Conservation (phyloP, 2,888 invertebrate genomes). For the Busseola fusca region DNA sequence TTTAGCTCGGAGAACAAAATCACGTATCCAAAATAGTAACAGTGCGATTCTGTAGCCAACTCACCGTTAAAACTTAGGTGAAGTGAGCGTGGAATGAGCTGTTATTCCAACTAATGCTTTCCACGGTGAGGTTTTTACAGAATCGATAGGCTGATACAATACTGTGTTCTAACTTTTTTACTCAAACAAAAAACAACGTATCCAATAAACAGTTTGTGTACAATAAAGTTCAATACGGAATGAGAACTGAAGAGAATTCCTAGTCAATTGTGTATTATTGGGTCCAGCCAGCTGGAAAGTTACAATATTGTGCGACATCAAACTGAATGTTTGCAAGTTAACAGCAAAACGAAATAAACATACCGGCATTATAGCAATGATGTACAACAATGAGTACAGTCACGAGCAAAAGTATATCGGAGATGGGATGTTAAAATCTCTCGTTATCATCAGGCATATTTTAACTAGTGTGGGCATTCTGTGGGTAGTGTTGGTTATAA, state of each 20-base stretch:
- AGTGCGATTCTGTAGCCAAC: no score
- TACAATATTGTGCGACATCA: constrained; percentile 15
- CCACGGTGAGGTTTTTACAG: no score
- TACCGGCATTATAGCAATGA: constrained; percentile 8
- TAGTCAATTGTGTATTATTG: constrained; percentile 21
- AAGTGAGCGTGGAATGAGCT: no score
- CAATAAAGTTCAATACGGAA: constrained; percentile 22
- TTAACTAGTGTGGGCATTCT: no score
- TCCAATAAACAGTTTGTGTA: constrained; percentile 9
- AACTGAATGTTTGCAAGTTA: constrained; percentile 33
- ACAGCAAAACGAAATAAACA: constrained; percentile 20
- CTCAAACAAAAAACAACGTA: background rate
- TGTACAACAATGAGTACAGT: constrained; percentile 10
- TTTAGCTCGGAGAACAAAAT: background rate
- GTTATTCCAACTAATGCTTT: no score
- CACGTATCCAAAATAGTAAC: background rate
- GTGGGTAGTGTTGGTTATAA: no score
- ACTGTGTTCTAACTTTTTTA: background rate
- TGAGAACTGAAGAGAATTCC: constrained; percentile 31
- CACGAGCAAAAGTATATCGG: background rate
- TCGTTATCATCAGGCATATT: no score
- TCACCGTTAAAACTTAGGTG: no score
- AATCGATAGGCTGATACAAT: background rate
- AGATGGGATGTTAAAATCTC: no score
- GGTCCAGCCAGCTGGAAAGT: constrained; percentile 14